These are phyloP conservation scores for Esperia sulphurella DNA, from an alignment of 2,888 invertebrate species.

Conservation along the genomic window DNA sequence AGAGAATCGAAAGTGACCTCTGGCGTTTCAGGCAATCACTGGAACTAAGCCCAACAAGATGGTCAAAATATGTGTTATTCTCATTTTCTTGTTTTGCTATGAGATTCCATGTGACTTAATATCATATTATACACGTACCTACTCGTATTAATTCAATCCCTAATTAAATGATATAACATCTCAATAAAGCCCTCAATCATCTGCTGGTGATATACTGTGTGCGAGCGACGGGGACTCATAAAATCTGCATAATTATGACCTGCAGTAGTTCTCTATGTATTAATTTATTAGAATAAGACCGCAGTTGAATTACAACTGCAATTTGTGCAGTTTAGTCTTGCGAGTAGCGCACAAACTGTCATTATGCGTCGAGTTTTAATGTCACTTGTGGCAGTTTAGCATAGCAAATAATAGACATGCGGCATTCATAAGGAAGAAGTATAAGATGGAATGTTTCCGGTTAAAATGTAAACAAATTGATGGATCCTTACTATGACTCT, in stretches of 20 bases:
- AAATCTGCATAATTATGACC: conserved; percentile 51
- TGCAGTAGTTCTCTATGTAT: conserved; percentile 40
- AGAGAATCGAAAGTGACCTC: too few species aligned
- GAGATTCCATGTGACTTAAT: too few species aligned
- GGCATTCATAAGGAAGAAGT: conserved; percentile 28
- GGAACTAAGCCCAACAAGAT: too few species aligned
- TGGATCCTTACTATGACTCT: not conserved
- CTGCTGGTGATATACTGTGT: not conserved
- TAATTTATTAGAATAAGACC: conserved; percentile 61
- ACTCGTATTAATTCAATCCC: not conserved
- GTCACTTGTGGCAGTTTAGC: conserved; percentile 52
- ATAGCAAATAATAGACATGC: conserved; percentile 68
- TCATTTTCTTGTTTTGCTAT: too few species aligned
- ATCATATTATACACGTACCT: too few species aligned
- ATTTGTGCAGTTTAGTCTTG: conserved; percentile 49
- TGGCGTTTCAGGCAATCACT: too few species aligned
- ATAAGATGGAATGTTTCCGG: conserved; percentile 23
- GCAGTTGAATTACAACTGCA: conserved; percentile 49
- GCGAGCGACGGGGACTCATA: conserved; percentile 26
- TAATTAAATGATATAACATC: conserved; percentile 6
- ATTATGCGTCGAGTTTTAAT: conserved; percentile 57
- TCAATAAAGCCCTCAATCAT: conserved; percentile 7
- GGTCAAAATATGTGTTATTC: too few species aligned
- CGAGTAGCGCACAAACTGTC: conserved; percentile 35
- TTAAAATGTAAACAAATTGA: conserved; percentile 7